Percentiles rank a stretch among this genome's conserved stretches.
phyloP scores from a whole-genome alignment of 2,113 vertebrate species.

The Macrotis lagotis region DNA sequence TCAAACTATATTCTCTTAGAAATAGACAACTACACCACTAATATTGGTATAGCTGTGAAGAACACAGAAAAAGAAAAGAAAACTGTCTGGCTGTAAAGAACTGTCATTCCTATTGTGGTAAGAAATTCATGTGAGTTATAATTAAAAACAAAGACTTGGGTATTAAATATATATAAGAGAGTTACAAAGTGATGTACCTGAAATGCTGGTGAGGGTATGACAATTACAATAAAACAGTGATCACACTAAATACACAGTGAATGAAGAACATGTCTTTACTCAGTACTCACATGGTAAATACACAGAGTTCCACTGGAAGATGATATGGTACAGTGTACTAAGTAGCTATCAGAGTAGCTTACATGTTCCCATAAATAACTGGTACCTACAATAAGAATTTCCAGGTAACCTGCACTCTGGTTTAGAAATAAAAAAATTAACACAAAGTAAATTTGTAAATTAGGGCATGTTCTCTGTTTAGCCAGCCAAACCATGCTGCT shows the following conservation, averaged over 20 bases:
- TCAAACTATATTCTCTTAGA: constrained; percentile 14
- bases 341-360: background rate
- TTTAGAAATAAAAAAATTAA: constrained; percentile 49
- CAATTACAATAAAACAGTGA: constrained; percentile 7
- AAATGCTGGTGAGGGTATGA: constrained; percentile 55
- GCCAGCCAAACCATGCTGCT: constrained; percentile 54
- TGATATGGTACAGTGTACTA: background rate
- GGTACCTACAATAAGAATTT: background rate
- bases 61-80: constrained; percentile 18
- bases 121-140: constrained; percentile 39
- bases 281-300: background rate
- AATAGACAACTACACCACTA: constrained; percentile 43
- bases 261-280: background rate
- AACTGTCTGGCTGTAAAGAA: background rate
- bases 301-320: background rate
- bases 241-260: background rate
- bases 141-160: constrained; percentile 44
- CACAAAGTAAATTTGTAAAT: background rate
- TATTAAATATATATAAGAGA: constrained; percentile 20
- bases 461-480: constrained; percentile 18
- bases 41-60: constrained; percentile 23
- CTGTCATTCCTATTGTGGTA: constrained; percentile 2
- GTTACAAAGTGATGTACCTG: constrained; percentile 23
- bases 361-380: constrained; percentile 9
- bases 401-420: constrained; percentile 48